A percentile compares a stretch with the other conserved stretches of the same genome.
phyloP scores from a whole-genome alignment of 1,140 invertebrate genomes.

The Globodera rostochiensis region DNA sequence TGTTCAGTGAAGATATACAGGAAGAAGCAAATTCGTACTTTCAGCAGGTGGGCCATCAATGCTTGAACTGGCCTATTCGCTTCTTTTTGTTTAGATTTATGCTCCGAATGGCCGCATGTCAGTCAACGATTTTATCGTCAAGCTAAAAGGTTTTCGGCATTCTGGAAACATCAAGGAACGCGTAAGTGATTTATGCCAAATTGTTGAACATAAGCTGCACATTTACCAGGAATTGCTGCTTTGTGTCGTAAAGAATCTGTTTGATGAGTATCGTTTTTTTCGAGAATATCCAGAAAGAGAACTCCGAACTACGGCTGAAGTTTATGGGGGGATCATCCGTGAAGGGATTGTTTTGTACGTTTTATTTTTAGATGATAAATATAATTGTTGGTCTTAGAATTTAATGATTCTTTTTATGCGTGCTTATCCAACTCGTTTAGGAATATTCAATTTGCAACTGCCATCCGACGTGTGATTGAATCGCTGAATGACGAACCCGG shows the following conservation, averaged over 20 bases:
- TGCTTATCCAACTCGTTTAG: constrained; percentile 30
- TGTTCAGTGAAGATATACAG: constrained; percentile 50
- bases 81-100: constrained; percentile 47
- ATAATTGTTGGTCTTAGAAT: constrained; percentile 15
- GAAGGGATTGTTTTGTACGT: constrained; percentile 76
- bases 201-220: constrained; percentile 1
- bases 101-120: constrained; percentile 44
- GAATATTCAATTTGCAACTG: constrained; percentile 61
- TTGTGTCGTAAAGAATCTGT: constrained; percentile 96
- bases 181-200: constrained; percentile 26
- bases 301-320: constrained; percentile 90
- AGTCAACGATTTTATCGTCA: constrained; percentile 49
- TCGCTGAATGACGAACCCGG: constrained; percentile 45
- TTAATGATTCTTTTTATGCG: background rate
- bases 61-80: background rate
- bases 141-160: constrained; percentile 44
- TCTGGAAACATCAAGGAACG: constrained; percentile 40
- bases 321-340: constrained; percentile 98
- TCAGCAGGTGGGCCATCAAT: constrained; percentile 38
- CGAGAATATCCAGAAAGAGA: constrained; percentile 98
- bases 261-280: constrained; percentile 97
- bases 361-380: background rate
- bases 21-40: constrained; percentile 54
- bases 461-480: constrained; percentile 59
- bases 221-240: constrained; percentile 76